Base-by-base conservation (phyloP, 2,888 invertebrate genomes). In the Machimus rusticus region DNA sequence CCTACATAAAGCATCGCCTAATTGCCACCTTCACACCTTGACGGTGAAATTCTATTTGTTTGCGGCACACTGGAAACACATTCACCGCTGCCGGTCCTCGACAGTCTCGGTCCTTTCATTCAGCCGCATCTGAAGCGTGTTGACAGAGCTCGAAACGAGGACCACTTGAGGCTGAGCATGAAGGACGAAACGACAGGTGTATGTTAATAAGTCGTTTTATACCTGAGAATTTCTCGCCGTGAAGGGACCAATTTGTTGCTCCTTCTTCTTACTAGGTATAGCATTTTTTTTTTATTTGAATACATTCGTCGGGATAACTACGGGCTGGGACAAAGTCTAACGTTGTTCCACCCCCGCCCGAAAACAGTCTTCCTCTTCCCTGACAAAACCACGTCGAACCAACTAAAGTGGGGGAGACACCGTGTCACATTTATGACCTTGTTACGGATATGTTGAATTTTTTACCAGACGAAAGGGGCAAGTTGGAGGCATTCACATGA, bases 191-290 rank as follows among this genome's bases (percentile, higher is more conserved):
- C 79, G 46, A 31, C 79, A 79, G 66, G 51, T 51, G 79, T 79
- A 79, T 79, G 79, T 46, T 79, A 79, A 79, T 79, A 79, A 79
- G 79, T 79, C 79, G 79, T 79, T 79, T 28, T 79, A 51, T 51
- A 79, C 79, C 51, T 51, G 4, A 79, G 51, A 55, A 79, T 55
- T 79, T 79, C 51, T 28, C 14, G 9, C 46, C 31, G 51, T 79
- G 51, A 79, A 46, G 79, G 51, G 51, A 79, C 79, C 79, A 23
- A 51, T 79, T 66, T 66, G 28, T 66, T 66, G 23, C 28, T 23
- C 66, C 66, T 66, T 66, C 57, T 57, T n/a, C 28, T 66, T 28
- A 66, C 12, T 66, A n/a, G n/a, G n/a, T n/a, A 23, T 31, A 14
- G 39, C 12, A 16, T 46, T 43, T 46, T 14, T 46, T 46, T 43